Conservation (phyloP, 1,140 invertebrate genomes). For the Telenomus remus region DNA sequence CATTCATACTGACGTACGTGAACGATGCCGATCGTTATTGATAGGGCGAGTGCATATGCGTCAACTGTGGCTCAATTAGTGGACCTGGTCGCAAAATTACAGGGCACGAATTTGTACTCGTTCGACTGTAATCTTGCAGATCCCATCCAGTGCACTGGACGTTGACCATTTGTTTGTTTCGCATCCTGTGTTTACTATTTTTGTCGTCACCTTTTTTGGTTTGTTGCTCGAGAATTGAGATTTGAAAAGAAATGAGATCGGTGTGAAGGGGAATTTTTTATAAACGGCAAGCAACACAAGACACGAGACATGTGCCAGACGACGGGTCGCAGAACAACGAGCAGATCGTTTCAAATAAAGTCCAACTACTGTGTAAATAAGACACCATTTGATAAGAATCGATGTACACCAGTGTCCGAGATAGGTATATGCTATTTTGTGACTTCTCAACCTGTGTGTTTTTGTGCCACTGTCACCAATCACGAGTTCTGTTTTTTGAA, state of each 20-base stretch:
- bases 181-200: neutral
- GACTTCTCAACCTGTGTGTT: constrained; percentile 30
- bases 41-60: constrained; percentile 22
- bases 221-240: constrained; percentile 2
- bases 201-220: neutral
- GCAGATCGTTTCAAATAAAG: constrained; percentile 34
- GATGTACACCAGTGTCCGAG: constrained; percentile 42
- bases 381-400: constrained; percentile 13
- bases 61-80: constrained; percentile 39
- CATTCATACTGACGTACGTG: constrained; percentile 59
- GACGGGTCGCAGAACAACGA: constrained; percentile 66
- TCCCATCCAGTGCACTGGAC: neutral
- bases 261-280: constrained; percentile 61
- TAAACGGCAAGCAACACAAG: constrained; percentile 71
- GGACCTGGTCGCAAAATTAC: neutral
- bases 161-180: neutral
- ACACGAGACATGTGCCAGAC: constrained; percentile 74
- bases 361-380: constrained; percentile 10
- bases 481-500: constrained; percentile 12
- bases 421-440: constrained; percentile 50
- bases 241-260: constrained; percentile 20
- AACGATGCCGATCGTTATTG: constrained; percentile 16
- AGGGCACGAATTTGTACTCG: neutral
- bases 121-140: neutral
- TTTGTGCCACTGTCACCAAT: constrained; percentile 28